Evolutionary conservation across 2,113 vertebrate species (phyloP).

Genomic region (Oreocharis arfaki): DNA sequence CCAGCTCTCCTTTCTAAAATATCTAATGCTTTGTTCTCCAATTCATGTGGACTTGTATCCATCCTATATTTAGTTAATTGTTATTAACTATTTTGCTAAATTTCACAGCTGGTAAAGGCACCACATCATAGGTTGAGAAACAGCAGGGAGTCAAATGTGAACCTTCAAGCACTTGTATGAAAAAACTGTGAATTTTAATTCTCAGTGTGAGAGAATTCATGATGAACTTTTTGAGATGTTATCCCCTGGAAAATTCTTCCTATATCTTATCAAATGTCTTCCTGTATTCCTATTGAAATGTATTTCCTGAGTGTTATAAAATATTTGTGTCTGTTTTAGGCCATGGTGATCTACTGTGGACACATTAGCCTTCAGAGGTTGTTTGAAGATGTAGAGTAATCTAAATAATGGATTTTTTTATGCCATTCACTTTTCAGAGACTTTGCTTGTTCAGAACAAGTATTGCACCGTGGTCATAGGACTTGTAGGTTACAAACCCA

Average conservation of each 20-base stretch:
- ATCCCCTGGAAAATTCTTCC: not conserved
- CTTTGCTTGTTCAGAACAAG: not conserved
- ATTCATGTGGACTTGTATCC: not conserved
- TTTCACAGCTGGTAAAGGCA: not conserved
- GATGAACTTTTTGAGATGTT: not conserved
- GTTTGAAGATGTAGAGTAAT: not conserved
- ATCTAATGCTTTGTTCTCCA: not conserved
- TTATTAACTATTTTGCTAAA: not conserved
- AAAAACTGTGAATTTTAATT: not conserved
- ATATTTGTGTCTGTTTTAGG: not conserved
- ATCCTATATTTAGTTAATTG: not conserved
- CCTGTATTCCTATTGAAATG: not conserved
- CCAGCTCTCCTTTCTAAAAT: not conserved
- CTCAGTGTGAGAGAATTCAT: not conserved
- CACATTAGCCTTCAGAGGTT: not conserved
- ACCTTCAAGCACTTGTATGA: not conserved
- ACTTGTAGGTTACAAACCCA: not conserved
- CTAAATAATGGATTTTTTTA: not conserved
- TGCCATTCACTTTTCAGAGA: not conserved
- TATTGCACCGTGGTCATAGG: not conserved
- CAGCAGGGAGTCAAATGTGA: not conserved
- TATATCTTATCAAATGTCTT: not conserved
- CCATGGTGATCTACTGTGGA: not conserved
- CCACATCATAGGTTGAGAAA: not conserved
- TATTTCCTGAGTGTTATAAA: not conserved